A percentile compares a stretch with the other conserved stretches of the same genome.
These are phyloP conservation scores for Agrypnia vestita DNA, from an alignment of 1,140 invertebrate genomes.

Conservation along the genomic window DNA sequence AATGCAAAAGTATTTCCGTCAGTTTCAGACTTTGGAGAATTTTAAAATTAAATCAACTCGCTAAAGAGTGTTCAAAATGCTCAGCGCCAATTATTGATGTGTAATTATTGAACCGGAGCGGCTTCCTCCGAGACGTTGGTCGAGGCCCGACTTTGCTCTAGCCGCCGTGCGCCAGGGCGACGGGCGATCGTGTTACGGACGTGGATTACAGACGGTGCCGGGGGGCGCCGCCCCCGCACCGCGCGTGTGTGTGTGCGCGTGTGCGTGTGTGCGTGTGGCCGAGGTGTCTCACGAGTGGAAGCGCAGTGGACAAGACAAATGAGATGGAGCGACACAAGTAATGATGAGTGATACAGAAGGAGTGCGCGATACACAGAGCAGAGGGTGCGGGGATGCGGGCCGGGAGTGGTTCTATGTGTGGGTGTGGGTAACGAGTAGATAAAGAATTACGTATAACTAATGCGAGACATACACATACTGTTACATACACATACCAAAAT, in stretches of 20 bases:
- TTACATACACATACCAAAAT: slow-evolving; percentile 76
- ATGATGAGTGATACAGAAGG: slow-evolving; percentile 54
- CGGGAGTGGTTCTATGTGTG: slow-evolving; percentile 36
- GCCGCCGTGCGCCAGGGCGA: not conserved
- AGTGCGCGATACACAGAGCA: slow-evolving; percentile 51
- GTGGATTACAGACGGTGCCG: not conserved
- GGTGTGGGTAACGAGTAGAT: slow-evolving; percentile 56
- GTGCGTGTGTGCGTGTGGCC: slow-evolving; percentile 46
- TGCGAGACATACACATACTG: slow-evolving; percentile 74
- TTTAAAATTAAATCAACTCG: no score
- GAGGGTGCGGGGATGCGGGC: slow-evolving; percentile 38
- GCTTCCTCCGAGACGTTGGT: not conserved
- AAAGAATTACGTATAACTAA: slow-evolving; percentile 66
- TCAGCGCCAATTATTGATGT: no score
- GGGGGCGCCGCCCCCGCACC: slow-evolving; percentile 33
- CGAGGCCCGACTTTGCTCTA: not conserved
- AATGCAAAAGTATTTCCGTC: no score
- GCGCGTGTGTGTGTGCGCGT: slow-evolving; percentile 43
- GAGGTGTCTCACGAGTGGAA: slow-evolving; percentile 68
- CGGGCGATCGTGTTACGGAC: slow-evolving; percentile 13
- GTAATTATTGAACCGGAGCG: no score
- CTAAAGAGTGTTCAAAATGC: no score
- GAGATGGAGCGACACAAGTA: slow-evolving; percentile 65
- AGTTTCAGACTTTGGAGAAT: no score
- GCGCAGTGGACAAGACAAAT: slow-evolving; percentile 74